phyloP scores from a whole-genome alignment of 2,797 vertebrate species.

The Myioborus melanocephalus region DNA sequence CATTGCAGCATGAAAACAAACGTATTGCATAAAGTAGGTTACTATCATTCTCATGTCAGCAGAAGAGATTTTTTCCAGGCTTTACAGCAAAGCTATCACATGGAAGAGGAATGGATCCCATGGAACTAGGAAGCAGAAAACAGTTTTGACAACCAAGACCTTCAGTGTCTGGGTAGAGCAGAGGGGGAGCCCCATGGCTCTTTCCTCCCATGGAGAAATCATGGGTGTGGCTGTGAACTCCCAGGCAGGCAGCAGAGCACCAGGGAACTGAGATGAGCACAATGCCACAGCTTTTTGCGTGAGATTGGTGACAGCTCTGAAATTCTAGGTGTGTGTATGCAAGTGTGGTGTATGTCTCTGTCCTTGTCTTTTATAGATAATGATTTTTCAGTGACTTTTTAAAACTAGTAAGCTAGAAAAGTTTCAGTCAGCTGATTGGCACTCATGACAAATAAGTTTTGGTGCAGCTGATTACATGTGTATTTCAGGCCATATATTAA shows the following conservation, averaged over 20 bases:
- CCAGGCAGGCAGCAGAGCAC: fast-evolving
- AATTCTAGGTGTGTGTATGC: fast-evolving
- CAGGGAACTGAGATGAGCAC: not conserved
- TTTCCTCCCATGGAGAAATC: not conserved
- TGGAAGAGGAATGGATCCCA: not conserved
- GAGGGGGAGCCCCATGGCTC: fast-evolving
- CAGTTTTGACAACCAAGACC: not conserved
- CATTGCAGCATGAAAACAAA: not conserved
- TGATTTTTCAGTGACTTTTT: not conserved
- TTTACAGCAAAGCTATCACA: not conserved
- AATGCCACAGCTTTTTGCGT: not conserved
- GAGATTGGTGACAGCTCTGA: not conserved
- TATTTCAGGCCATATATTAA: not conserved
- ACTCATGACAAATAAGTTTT: not conserved
- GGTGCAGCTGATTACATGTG: not conserved
- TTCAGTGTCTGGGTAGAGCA: not conserved
- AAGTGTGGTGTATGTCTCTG: not conserved
- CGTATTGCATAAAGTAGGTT: not conserved
- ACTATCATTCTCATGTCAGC: not conserved
- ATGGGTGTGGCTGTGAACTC: fast-evolving
- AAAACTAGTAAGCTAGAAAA: not conserved
- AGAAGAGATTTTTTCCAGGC: not conserved
- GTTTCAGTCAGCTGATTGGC: not conserved
- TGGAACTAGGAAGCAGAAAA: not conserved
- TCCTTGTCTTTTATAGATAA: not conserved